Evolutionary conservation across 2,888 invertebrate genomes (phyloP), one percentile per base, ranked within the genome.

Genomic region (Phlogophora meticulosa): DNA sequence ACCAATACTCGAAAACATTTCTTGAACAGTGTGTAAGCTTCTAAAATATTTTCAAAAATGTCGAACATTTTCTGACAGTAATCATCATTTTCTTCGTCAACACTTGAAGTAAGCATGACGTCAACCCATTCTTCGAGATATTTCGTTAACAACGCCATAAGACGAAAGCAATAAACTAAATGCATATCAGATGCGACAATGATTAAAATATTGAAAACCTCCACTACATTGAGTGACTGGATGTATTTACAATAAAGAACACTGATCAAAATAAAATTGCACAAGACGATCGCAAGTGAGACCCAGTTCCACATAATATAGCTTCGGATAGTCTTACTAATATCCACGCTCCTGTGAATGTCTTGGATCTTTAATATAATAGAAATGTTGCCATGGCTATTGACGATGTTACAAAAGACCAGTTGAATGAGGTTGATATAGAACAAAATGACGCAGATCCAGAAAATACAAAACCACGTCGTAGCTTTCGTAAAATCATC

Each of bases 41-140:
- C 32, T 20, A 56, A 17, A 56, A 56, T 56, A 20, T 56, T 43
- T 45, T 34, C 7, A 45, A 34, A 56, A 4, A 11, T 10, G 2
- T 32, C 5, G 17, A 43, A 45, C 10, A 45, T 15, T 1, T 34
- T 20, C 17, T 20, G 9, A 34, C 43, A 20, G 15, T 43, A 34
- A n/a, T 20, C 32, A 9, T 13, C 28, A 56, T 43, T 43, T 56
- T 56, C 32, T 15, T 43, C 32, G 13, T 45, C 32, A 20, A 3
- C 0, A 5, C 9, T 43, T 9, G 32, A 3, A 2, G 13, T 32
- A 10, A 17, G 4, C 15, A 17, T 22, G 20, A 10, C 1, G 4
- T 43, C 2, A 45, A 45, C 10, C 56, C 56, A 56, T 56, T 34
- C 15, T 7, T 32, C 17, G 3, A 43, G 13, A n/a, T 42, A 28